Conservation (phyloP, 2,797 vertebrate genomes). For the Aythya fuligula region DNA sequence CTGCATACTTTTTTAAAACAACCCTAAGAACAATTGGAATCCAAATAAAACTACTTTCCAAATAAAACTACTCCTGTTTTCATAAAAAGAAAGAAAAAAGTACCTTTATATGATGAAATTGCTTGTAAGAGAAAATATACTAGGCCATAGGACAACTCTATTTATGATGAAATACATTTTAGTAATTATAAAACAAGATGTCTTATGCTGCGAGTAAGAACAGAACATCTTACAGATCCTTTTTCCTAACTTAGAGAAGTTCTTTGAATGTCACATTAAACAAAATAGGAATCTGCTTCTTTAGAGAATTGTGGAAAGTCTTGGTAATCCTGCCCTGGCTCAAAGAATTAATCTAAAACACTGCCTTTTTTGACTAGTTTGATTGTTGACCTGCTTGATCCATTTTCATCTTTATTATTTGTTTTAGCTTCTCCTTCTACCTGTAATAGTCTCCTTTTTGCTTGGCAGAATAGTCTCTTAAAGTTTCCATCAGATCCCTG, state of each 20-base stretch:
- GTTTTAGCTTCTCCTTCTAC: neutral
- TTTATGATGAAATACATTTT: neutral
- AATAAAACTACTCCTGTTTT: neutral
- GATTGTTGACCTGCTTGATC: neutral
- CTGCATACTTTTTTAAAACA: neutral
- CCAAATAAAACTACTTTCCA: neutral
- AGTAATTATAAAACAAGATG: neutral
- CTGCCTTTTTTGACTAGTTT: neutral
- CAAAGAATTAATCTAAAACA: neutral
- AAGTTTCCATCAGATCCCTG: neutral
- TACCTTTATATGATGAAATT: neutral
- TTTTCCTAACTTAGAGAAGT: neutral
- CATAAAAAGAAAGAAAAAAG: neutral
- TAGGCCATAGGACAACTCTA: neutral
- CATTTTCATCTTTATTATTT: neutral
- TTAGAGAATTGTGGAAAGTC: neutral
- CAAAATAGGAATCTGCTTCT: neutral
- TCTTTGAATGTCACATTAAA: neutral
- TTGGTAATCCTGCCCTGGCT: neutral
- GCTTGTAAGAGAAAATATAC: neutral
- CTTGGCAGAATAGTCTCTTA: neutral
- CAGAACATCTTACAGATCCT: neutral
- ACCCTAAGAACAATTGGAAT: neutral
- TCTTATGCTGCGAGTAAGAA: neutral
- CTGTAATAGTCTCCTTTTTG: neutral